phyloP scores from a whole-genome alignment of 2,113 vertebrate species.

The Gallinago paraguaiae region DNA sequence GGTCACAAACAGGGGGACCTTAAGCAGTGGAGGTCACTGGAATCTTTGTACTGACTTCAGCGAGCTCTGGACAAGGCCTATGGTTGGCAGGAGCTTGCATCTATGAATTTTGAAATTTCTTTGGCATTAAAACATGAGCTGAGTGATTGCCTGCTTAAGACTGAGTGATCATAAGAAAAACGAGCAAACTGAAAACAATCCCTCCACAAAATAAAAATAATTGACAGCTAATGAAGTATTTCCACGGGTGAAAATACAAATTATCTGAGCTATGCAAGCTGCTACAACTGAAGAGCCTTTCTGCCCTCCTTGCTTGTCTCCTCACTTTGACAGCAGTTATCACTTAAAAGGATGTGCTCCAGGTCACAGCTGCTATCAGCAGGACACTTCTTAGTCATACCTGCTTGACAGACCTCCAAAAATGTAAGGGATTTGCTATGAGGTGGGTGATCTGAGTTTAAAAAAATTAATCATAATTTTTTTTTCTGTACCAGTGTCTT shows the following conservation, averaged over 20 bases:
- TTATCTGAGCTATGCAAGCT: neutral
- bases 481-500: neutral
- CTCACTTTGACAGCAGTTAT: neutral
- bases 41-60: neutral
- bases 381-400: neutral
- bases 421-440: neutral
- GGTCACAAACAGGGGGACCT: neutral
- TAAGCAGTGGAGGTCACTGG: neutral
- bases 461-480: neutral
- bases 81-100: neutral
- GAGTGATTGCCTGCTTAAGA: neutral
- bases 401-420: neutral
- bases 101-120: neutral
- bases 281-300: neutral
- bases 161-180: neutral
- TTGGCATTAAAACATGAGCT: neutral
- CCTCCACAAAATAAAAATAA: neutral
- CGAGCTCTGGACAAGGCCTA: neutral
- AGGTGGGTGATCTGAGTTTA: neutral
- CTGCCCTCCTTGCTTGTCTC: neutral
- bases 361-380: neutral
- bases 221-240: neutral
- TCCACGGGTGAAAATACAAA: constrained; percentile 6
- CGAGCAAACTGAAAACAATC: neutral
- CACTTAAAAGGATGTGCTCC: neutral